A percentile compares a stretch with the other conserved stretches of the same genome.
These are phyloP conservation scores for Probosciger aterrimus DNA, from an alignment of 2,113 vertebrate species.

Conservation along the genomic window DNA sequence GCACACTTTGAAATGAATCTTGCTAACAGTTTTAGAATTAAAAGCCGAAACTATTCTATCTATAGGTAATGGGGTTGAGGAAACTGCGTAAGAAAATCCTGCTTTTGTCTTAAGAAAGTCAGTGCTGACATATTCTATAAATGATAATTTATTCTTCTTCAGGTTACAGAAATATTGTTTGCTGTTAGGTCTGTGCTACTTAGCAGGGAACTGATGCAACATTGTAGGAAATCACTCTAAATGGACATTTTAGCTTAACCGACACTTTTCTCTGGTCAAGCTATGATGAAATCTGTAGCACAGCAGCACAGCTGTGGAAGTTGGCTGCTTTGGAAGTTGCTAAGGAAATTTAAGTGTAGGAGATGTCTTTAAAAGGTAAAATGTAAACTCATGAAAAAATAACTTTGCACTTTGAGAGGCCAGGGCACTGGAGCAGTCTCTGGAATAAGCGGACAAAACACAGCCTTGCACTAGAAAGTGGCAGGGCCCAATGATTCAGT, in stretches of 20 bases:
- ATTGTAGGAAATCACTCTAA: constrained; percentile 3
- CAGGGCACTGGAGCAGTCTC: neutral
- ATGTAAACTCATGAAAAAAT: constrained; percentile 47
- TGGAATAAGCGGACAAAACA: neutral
- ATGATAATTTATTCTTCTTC: neutral
- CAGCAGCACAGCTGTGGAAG: constrained; percentile 6
- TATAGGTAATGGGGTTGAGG: neutral
- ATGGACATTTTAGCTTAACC: constrained; percentile 1
- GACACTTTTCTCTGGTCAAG: neutral
- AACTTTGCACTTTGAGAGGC: neutral
- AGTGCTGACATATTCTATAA: neutral
- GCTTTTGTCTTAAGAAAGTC: neutral
- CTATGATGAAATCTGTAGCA: constrained; percentile 1
- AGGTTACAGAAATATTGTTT: neutral
- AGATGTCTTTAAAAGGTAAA: constrained; percentile 27
- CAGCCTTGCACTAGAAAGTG: neutral
- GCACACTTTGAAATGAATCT: neutral
- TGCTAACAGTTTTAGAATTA: neutral
- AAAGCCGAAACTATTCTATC: neutral
- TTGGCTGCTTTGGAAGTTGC: constrained; percentile 11
- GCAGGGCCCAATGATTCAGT: neutral
- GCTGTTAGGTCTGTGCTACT: neutral
- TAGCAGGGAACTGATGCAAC: neutral
- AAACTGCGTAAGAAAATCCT: neutral
- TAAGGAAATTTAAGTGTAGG: constrained; percentile 13